Evolutionary conservation across 2,888 invertebrate genomes (phyloP).

Genomic region (Dromius quadrimaculatus): DNA sequence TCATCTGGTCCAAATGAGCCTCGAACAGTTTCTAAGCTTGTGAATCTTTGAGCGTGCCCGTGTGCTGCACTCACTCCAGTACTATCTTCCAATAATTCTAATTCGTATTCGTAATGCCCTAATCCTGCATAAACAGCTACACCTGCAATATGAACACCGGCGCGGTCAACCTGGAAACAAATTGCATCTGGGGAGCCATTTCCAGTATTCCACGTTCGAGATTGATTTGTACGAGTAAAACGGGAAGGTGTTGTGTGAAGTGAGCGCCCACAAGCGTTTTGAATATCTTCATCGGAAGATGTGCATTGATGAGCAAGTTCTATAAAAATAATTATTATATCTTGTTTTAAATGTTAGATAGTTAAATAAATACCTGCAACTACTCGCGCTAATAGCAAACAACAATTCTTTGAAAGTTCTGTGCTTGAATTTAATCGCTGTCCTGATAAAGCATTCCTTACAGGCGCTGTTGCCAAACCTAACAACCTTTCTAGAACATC

Average conservation of each 20-base stretch:
- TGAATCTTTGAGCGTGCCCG: conserved; percentile 84
- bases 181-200: conserved; percentile 97
- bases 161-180: conserved; percentile 91
- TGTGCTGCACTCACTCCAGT: conserved; percentile 69
- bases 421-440: conserved; percentile 62
- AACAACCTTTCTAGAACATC: conserved; percentile 87
- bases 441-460: conserved; percentile 70
- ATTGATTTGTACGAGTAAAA: conserved; percentile 90
- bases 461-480: conserved; percentile 85
- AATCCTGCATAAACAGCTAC: conserved; percentile 91
- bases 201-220: conserved; percentile 96
- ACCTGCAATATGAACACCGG: conserved; percentile 90
- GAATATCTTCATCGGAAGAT: conserved; percentile 81
- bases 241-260: conserved; percentile 89
- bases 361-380: no score
- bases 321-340: no score
- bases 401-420: conserved; percentile 71
- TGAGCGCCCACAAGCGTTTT: conserved; percentile 80
- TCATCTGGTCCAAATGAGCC: conserved; percentile 89
- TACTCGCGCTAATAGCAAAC: conserved; percentile 83
- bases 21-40: conserved; percentile 84
- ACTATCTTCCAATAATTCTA: conserved; percentile 87
- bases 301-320: conserved; percentile 87
- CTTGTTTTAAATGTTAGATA: no score
- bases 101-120: conserved; percentile 89